These are phyloP conservation scores for Abramis brama DNA, from an alignment of 2,113 vertebrate genomes.

Conservation along the genomic window DNA sequence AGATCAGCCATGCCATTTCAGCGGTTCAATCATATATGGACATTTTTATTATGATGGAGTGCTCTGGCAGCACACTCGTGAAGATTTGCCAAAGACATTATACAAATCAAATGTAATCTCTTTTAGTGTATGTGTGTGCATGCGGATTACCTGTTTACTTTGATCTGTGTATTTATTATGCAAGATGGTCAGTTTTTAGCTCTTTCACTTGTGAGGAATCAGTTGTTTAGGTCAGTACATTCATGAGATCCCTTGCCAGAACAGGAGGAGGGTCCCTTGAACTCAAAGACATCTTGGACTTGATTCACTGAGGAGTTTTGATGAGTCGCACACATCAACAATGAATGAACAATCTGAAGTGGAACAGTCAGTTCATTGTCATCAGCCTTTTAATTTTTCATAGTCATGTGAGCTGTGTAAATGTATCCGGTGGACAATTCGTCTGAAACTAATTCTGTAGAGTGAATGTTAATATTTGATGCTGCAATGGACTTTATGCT, in stretches of 20 bases:
- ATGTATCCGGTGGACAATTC: not conserved
- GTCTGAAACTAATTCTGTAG: not conserved
- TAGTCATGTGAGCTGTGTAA: constrained; percentile 36
- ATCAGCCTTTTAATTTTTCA: constrained; percentile 18
- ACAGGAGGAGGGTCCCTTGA: not conserved
- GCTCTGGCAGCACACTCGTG: not conserved
- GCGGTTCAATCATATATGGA: not conserved
- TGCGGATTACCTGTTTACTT: not conserved
- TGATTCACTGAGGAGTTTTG: constrained; percentile 15
- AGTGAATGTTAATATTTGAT: constrained; percentile 33
- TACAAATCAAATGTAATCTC: not conserved
- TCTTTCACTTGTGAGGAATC: constrained; percentile 50
- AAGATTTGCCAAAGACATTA: not conserved
- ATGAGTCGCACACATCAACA: constrained; percentile 25
- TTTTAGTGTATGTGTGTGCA: not conserved
- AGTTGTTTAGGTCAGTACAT: not conserved
- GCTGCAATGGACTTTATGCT: not conserved
- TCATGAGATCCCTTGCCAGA: not conserved
- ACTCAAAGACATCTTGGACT: constrained; percentile 14
- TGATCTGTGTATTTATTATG: not conserved
- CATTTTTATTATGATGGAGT: not conserved
- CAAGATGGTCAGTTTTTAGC: constrained; percentile 60
- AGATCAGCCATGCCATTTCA: not conserved
- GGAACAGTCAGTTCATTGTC: constrained; percentile 34
- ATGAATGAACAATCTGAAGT: constrained; percentile 34